A percentile compares a stretch with the other conserved stretches of the same genome.
Conservation (phyloP, 2,797 vertebrate species). For the Enteromius argenteus region DNA sequence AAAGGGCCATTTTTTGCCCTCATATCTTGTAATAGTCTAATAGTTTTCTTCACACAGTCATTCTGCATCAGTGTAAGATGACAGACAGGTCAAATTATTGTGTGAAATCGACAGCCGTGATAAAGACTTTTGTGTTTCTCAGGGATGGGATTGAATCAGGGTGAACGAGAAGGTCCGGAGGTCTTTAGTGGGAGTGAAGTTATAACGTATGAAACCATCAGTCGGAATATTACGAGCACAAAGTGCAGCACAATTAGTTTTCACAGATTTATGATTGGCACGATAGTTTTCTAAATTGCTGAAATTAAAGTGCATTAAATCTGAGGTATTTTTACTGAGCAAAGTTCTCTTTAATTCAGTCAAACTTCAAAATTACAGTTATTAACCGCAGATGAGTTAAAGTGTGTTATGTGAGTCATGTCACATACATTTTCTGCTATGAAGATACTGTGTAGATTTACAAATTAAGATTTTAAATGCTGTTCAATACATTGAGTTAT, state of each 20-base stretch:
- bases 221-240: neutral
- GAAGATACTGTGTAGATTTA: neutral
- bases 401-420: neutral
- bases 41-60: neutral
- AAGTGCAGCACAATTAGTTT: conserved; percentile 3
- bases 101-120: neutral
- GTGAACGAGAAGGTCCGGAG: neutral
- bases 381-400: neutral
- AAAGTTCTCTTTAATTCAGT: neutral
- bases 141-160: neutral
- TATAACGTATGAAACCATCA: neutral
- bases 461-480: neutral
- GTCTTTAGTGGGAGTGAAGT: neutral
- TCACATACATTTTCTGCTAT: neutral
- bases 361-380: neutral
- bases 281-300: neutral
- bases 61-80: neutral
- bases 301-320: conserved; percentile 15
- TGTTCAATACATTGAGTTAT: neutral
- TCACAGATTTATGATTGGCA: neutral
- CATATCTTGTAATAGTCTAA: neutral
- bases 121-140: neutral
- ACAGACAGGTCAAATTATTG: neutral
- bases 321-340: neutral
- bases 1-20: neutral